Base-by-base conservation (phyloP, 2,888 invertebrate genomes). In the Eupsilia transversa region DNA sequence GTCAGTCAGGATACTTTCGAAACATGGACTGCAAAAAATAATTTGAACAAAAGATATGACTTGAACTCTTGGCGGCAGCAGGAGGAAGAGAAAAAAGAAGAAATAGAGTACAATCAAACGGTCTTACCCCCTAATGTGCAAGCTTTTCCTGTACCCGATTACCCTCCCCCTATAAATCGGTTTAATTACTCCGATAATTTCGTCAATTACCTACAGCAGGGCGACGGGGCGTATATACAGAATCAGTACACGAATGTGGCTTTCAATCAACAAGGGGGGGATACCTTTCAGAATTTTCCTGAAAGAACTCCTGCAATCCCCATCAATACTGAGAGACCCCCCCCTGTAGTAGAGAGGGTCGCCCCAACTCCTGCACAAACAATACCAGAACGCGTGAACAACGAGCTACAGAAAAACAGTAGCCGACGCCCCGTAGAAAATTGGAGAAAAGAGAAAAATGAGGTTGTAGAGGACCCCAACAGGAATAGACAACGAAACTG, bases 51-150 rank as follows among this genome's bases (percentile, higher is more conserved):
- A 72, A 86, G 96, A 23, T 96, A 96, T 41, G 96, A 96, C 35
- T 77, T 96, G 20, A 96, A 96, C 80, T 94, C 96, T 0, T 96
- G 96, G 96, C 86, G 96, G 65, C 96, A 96, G 41, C 84, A 86
- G 0, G 95, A 94, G 0, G 95, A 95, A 0, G 93, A 94, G 6
- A 93, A 94, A 17, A 88, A 91, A 10, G 95, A 95, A 4, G 91
- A 92, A 30, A n/a, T 85, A 0, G 94, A 94, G 0, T 95, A 91
- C 74, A 94, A 94, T 63, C 95, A 95, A 0, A 90, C 93, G 0
- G 94, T 93, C 0, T 54, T 94, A 52, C 94, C 95, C 1, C 94
- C 95, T 0, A 92, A 87, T 27, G 85, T 89, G 69, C 83, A 72
- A 56, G 14, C 54, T 0, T 87, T 87, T 10, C 72, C 83, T 0